A percentile compares a stretch with the other conserved stretches of the same genome.
These are phyloP conservation scores for Zaprionus camerounensis DNA, from an alignment of 1,140 invertebrate genomes.

Conservation along the genomic window DNA sequence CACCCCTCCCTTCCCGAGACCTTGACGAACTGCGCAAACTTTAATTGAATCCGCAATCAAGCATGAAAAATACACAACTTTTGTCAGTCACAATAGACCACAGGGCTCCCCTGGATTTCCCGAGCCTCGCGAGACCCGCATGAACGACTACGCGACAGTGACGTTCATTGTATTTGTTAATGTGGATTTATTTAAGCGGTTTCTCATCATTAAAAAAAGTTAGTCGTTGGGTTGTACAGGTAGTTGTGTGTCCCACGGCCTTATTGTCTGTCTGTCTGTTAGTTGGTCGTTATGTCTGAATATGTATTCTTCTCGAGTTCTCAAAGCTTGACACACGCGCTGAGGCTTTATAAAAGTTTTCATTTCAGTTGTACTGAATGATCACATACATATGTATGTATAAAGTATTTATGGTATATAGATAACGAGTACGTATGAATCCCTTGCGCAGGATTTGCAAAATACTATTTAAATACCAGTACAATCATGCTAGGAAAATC, in stretches of 20 bases:
- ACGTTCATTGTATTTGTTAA: constrained; percentile 54
- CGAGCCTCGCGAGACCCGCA: constrained; percentile 31
- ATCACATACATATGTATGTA: no score
- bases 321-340: neutral
- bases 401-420: no score
- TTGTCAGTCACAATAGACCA: constrained; percentile 58
- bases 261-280: neutral
- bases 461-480: no score
- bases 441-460: no score
- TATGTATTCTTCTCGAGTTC: neutral
- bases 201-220: constrained; percentile 80
- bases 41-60: constrained; percentile 79
- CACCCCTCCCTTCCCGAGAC: constrained; percentile 1
- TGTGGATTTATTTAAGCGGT: constrained; percentile 62
- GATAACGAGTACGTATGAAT: no score
- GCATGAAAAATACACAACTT: constrained; percentile 66
- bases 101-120: neutral
- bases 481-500: no score
- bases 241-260: constrained; percentile 19
- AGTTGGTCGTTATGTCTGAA: neutral
- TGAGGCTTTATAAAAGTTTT: neutral
- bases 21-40: constrained; percentile 58
- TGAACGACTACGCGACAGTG: constrained; percentile 39
- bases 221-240: constrained; percentile 68
- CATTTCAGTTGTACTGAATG: neutral